Base-by-base conservation (phyloP, 2,888 invertebrate genomes). In the Acanthosoma haemorrhoidale region DNA sequence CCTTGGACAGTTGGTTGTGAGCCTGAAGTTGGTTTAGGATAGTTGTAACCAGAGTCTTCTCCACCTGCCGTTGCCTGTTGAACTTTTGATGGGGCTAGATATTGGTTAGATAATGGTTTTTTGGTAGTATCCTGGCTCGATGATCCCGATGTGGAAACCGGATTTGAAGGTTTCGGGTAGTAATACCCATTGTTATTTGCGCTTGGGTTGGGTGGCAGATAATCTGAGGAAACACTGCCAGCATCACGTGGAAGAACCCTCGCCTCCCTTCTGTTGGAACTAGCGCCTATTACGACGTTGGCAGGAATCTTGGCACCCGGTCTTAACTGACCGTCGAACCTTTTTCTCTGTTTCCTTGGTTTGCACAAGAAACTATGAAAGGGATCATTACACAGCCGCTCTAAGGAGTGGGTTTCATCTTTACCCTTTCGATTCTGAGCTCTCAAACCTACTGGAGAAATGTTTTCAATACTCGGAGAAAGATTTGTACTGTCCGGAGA, bases 291-390 rank as follows among this genome's bases (percentile, higher is more conserved):
- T 9, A 72, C 51, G 4, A 70, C 70, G 39, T 51, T 68, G 0
- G 70, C 70, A 31, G 73, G 73, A 11, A 74, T 68, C 15, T 70
- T 68, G 8, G 73, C 73, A 57, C 69, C 70, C 1, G 71, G 71
- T 13, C 73, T 71, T 15, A 74, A 29, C 13, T 68, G 25, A 21
- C 73, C 73, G 31, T 70, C 70, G 9, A 71, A 64, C 11, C 71
- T 63, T 41, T 68, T 70, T 15, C 71, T 69, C 11, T 57, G 41
- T 32, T 64, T 71, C 3, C 70, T 36, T 11, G 73, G 72, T 8
- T 70, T 69, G 39, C 73, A 74, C 9, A 74, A 29, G 36, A 74
- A 74, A 25, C 73, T 74, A 25, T 74, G 73, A 39, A 74, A 74
- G 2, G 73, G 68, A 31, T 74, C 72, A 31, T 71, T 72, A 38